Conservation (phyloP, 2,888 invertebrate genomes). For the Drosophila trichaetosa region DNA sequence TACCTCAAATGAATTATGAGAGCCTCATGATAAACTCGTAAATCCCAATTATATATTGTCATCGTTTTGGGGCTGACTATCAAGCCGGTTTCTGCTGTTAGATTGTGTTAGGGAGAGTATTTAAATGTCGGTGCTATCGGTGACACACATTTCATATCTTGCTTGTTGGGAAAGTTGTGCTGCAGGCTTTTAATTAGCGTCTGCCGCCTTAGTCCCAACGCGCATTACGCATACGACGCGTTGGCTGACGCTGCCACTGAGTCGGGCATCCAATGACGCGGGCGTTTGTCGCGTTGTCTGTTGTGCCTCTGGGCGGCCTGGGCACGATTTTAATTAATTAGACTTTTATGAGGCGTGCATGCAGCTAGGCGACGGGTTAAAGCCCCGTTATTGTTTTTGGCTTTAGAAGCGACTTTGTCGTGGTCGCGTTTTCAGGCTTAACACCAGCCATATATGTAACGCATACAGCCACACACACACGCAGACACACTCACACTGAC, state of each 20-base stretch:
- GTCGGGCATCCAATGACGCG: slow-evolving; percentile 24
- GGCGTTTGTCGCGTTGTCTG: slow-evolving; percentile 59
- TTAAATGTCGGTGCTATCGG: slow-evolving; percentile 7
- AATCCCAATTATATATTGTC: not conserved
- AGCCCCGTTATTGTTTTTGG: slow-evolving; percentile 71
- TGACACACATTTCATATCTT: slow-evolving; percentile 20
- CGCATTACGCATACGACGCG: slow-evolving; percentile 78
- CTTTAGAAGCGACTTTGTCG: slow-evolving; percentile 60
- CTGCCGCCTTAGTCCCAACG: slow-evolving; percentile 65
- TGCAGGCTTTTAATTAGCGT: slow-evolving; percentile 75
- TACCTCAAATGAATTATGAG: not conserved
- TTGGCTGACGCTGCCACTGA: slow-evolving; percentile 42
- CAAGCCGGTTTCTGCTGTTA: not conserved
- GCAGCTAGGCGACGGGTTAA: slow-evolving; percentile 69
- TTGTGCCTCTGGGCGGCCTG: slow-evolving; percentile 62
- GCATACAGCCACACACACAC: slow-evolving; percentile 7
- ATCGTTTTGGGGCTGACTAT: not conserved
- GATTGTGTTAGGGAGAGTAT: slow-evolving; percentile 19
- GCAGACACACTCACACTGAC: slow-evolving; percentile 10
- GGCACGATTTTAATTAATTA: slow-evolving; percentile 83
- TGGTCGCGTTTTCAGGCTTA: slow-evolving; percentile 55
- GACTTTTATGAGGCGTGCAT: slow-evolving; percentile 79
- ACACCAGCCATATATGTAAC: slow-evolving; percentile 44
- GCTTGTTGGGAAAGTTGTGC: slow-evolving; percentile 61
- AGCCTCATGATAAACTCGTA: not conserved